Evolutionary conservation across 2,888 invertebrate genomes (phyloP), one percentile per base, ranked within the genome.

Genomic region (Tuta absoluta): DNA sequence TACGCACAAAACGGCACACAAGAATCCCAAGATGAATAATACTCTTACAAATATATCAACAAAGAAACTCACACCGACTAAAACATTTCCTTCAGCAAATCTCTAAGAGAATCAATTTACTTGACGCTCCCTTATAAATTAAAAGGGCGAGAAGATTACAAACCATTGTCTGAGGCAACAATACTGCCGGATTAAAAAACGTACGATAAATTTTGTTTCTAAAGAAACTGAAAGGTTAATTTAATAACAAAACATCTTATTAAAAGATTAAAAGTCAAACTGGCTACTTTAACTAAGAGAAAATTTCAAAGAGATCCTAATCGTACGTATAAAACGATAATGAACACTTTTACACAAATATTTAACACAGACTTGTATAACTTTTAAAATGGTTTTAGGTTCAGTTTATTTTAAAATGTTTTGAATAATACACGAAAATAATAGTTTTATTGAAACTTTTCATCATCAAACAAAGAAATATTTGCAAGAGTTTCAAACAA

Each of bases 71-170:
- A 24, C 60, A 12, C 45, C 56, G n/a, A 79, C 75, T 77, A 77
- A 74, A 76, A 75, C 75, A 76, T 75, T 72, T 66, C 64, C 70
- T 69, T 71, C 67, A 66, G 67, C 70, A 66, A 71, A 71, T 71
- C 75, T 71, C 73, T 48, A 63, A 68, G 70, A 71, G 72, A 73
- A 73, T 76, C 75, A 76, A 74, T 78, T 72, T 73, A 68, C 73
- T 68, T 73, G 76, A 75, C 71, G 72, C 72, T 65, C 41, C 64
- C 71, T 75, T 72, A 73, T 71, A 72, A 73, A 72, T 75, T 72
- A 72, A 76, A 77, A 72, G 71, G 72, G 73, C 69, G 72, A 68
- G 65, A 70, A 77, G 76, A 75, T 76, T 73, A 74, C 72, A 73
- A 72, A 72, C 69, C 68, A 72, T 75, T 75, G 71, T 72, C 70